These are phyloP conservation scores for Eulemur albifrons DNA, from an alignment of 2,797 vertebrate species.

Conservation along the genomic window DNA sequence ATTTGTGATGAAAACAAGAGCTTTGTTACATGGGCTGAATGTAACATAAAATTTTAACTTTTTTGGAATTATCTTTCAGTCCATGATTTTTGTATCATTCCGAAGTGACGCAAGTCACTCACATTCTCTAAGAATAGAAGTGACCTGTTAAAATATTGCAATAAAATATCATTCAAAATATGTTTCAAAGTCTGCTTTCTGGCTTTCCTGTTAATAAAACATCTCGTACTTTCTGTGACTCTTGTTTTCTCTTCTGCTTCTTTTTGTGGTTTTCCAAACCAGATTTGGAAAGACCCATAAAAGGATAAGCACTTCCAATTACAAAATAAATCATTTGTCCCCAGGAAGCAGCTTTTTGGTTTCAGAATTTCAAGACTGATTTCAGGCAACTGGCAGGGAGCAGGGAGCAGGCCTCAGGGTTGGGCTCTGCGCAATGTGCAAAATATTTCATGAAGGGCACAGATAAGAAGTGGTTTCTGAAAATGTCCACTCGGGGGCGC, in stretches of 20 bases:
- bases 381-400: neutral
- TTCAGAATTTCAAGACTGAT: constrained; percentile 14
- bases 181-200: neutral
- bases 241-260: constrained; percentile 40
- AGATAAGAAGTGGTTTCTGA: neutral
- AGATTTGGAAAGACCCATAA: constrained; percentile 53
- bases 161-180: constrained; percentile 14
- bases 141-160: neutral
- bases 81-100: neutral
- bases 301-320: constrained; percentile 41
- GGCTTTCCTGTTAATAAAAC: constrained; percentile 23
- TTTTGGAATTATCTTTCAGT: constrained; percentile 40
- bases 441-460: neutral
- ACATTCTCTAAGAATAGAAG: constrained; percentile 10
- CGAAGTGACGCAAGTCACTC: neutral
- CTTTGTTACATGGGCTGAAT: neutral
- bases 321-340: constrained; percentile 19
- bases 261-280: constrained; percentile 52
- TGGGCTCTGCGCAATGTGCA: neutral
- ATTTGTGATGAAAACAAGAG: constrained; percentile 35
- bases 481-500: neutral
- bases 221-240: neutral
- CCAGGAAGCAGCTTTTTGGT: constrained; percentile 13
- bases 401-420: neutral
- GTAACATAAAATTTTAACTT: constrained; percentile 29